Percentiles rank a stretch among this genome's conserved stretches.
Conservation (phyloP, 2,113 vertebrate genomes). For the Laticauda laticaudata region DNA sequence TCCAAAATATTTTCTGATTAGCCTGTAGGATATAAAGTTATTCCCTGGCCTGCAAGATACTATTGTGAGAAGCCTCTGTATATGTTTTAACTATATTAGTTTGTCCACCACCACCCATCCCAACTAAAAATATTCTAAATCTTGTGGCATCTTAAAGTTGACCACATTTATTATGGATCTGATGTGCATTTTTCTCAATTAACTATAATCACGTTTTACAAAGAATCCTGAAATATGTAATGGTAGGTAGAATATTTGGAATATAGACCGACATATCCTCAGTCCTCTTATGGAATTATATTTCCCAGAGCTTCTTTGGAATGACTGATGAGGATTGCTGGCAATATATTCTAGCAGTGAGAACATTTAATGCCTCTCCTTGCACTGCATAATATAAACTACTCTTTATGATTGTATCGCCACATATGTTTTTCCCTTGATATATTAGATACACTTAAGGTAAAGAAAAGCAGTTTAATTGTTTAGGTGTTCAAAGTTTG, state of each 20-base stretch:
- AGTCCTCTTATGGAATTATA: neutral
- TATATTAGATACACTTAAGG: neutral
- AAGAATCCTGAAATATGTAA: neutral
- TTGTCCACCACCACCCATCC: neutral
- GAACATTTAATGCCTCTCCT: neutral
- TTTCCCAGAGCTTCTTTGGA: neutral
- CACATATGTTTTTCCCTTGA: neutral
- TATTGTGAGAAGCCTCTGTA: neutral
- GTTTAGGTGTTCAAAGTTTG: neutral
- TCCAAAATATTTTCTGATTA: conserved; percentile 16
- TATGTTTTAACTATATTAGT: neutral
- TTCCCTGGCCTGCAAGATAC: neutral
- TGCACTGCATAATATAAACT: neutral
- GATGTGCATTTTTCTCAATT: neutral
- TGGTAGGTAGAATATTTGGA: neutral
- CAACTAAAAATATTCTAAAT: neutral
- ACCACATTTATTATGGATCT: neutral
- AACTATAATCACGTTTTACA: neutral
- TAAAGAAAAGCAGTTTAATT: neutral
- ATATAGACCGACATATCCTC: neutral
- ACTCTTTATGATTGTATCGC: neutral
- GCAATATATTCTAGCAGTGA: neutral
- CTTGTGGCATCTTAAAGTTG: neutral
- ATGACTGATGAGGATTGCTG: neutral
- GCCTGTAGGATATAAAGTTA: conserved; percentile 23